phyloP scores from a whole-genome alignment of 2,888 invertebrate species.

The Arge pagana region DNA sequence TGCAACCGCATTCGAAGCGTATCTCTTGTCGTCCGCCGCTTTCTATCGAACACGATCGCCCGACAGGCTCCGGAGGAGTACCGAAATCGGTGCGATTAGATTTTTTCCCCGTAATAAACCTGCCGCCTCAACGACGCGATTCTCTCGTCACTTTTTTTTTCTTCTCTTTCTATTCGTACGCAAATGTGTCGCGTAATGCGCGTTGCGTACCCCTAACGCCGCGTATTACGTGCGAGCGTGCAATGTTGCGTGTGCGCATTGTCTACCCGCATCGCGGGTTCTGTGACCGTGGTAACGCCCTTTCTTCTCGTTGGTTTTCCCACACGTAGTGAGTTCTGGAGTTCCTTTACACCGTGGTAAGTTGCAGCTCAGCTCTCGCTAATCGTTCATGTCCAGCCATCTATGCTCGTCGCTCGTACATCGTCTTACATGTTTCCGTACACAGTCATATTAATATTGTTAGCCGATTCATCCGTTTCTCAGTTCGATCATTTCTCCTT shows the following conservation, averaged over 20 bases:
- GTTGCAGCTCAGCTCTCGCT: conserved; percentile 69
- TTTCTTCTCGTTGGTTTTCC: conserved; percentile 59
- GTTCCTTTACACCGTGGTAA: conserved; percentile 98
- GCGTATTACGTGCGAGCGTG: too few species aligned
- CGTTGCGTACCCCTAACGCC: too few species aligned
- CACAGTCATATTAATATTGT: conserved; percentile 23
- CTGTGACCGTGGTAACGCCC: conserved; percentile 59
- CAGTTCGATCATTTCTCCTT: conserved; percentile 1
- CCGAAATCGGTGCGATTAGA: too few species aligned
- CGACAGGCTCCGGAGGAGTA: too few species aligned
- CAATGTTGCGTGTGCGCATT: conserved; percentile 44
- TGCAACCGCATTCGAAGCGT: conserved; percentile 35
- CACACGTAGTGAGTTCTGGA: conserved; percentile 93
- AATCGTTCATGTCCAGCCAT: conserved; percentile 50
- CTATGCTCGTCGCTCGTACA: conserved; percentile 52
- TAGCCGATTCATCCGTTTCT: conserved; percentile 5
- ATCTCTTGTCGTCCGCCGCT: too few species aligned
- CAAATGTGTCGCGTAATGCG: too few species aligned
- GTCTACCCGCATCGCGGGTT: conserved; percentile 47
- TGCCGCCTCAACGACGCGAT: too few species aligned
- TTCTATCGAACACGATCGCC: too few species aligned
- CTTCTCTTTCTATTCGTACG: too few species aligned
- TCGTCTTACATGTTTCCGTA: conserved; percentile 43
- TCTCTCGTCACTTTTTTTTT: too few species aligned
- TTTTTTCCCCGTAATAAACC: too few species aligned